Evolutionary conservation across 2,797 vertebrate species (phyloP), one percentile per base, ranked within the genome.

Genomic region (Xenentodon cancila): DNA sequence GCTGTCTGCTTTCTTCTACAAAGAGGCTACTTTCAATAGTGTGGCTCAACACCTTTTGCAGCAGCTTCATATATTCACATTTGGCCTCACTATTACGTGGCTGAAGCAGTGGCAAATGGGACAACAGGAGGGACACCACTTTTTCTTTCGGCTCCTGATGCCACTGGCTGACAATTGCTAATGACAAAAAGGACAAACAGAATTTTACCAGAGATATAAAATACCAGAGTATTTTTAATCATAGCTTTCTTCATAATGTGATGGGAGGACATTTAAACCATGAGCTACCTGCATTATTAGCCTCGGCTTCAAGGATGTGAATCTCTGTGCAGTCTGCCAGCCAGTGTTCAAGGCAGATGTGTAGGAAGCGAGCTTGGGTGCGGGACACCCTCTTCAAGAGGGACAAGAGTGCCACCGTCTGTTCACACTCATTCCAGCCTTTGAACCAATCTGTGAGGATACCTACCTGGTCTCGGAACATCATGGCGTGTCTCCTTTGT

Each of bases 401-500:
- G 8, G 97, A 96, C 63, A 98, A 91, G 78, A 98, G 94, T 21
- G 97, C 97, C 89, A 98, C 97, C 1, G 97, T 98, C 93, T 98
- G 97, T 87, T 98, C 97, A 71, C 97, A 98, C 89, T 98, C 97
- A 71, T 98, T 98, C 97, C 97, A 98, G 89, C 96, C 95, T 82
- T 97, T 97, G 88, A 98, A 98, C 96, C 97, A 98, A 88, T 96
- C 96, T 61, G 96, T 95, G 63, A 98, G 93, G 87, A 97, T 95
- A 88, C 96, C 95, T 87, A 98, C 96, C 92, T 98, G 97, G 91
- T 98, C 97, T 91, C 97, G 95, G 96, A 98, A 98, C 96, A 98
- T 98, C 96, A 98, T 98, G 95, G 92, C 96, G 92, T 71, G 89
- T 88, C 89, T 91, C 89, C 91, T 89, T 16, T 2, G 32, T 74